phyloP scores from a whole-genome alignment of 2,797 vertebrate genomes.

The Girardinus metallicus region DNA sequence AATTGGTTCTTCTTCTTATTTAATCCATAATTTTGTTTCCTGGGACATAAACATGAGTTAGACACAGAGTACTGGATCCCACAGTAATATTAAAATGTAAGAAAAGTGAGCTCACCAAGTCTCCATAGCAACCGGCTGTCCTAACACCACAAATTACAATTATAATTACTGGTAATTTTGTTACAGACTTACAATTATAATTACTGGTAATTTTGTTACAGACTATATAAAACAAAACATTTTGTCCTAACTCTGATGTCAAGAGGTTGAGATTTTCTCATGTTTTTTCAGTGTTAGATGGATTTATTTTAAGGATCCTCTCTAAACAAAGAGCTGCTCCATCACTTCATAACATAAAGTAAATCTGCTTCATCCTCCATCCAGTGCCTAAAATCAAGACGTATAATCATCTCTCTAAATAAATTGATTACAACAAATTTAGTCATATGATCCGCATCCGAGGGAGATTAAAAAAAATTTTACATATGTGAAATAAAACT shows the following conservation, averaged over 20 bases:
- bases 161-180: neutral
- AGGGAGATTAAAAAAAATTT: neutral
- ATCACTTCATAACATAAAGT: neutral
- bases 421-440: neutral
- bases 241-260: neutral
- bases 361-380: neutral
- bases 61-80: no score
- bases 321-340: neutral
- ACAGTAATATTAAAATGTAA: neutral
- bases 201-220: neutral
- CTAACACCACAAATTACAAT: neutral
- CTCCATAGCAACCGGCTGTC: neutral
- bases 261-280: neutral
- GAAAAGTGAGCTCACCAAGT: neutral
- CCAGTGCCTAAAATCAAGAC: neutral
- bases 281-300: neutral
- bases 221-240: neutral
- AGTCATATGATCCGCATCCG: neutral
- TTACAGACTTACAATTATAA: no score
- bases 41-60: neutral
- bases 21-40: neutral
- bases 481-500: neutral
- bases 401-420: neutral
- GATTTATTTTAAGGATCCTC: neutral
- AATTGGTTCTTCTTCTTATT: neutral